Conservation (phyloP, 1,140 invertebrate species). For the Pseudomyrmex dendroicus region DNA sequence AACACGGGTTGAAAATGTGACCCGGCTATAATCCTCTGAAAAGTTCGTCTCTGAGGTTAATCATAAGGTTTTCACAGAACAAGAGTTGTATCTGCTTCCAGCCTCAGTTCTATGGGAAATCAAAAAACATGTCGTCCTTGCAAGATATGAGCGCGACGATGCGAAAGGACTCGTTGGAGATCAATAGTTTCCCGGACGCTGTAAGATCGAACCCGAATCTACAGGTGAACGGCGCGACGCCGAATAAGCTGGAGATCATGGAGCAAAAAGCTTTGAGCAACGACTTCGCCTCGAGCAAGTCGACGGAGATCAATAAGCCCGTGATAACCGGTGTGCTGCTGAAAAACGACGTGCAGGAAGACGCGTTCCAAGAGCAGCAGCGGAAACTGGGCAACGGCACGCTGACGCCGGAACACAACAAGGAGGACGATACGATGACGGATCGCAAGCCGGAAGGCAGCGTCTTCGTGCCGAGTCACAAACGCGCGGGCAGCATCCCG, state of each 20-base stretch:
- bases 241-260: conserved; percentile 74
- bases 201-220: conserved; percentile 80
- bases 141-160: conserved; percentile 75
- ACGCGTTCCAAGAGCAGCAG: conserved; percentile 83
- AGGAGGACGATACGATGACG: conserved; percentile 49
- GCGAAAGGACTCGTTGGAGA: conserved; percentile 79
- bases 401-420: conserved; percentile 78
- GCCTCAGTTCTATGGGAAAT: conserved; percentile 63
- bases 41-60: neutral
- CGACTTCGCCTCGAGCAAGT: conserved; percentile 78
- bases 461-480: conserved; percentile 80
- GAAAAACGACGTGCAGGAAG: conserved; percentile 86
- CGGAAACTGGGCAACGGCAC: conserved; percentile 82
- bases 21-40: neutral
- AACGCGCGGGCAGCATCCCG: conserved; percentile 81
- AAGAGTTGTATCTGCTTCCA: conserved; percentile 23
- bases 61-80: neutral
- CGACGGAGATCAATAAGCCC: conserved; percentile 86
- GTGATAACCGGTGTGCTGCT: conserved; percentile 89
- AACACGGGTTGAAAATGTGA: too few relatives aligned
- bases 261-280: conserved; percentile 76
- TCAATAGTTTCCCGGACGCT: conserved; percentile 77
- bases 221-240: conserved; percentile 78
- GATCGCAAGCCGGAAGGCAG: conserved; percentile 74
- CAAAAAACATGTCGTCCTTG: conserved; percentile 75